phyloP scores from a whole-genome alignment of 1,140 invertebrate species.

The Cherax quadricarinatus region DNA sequence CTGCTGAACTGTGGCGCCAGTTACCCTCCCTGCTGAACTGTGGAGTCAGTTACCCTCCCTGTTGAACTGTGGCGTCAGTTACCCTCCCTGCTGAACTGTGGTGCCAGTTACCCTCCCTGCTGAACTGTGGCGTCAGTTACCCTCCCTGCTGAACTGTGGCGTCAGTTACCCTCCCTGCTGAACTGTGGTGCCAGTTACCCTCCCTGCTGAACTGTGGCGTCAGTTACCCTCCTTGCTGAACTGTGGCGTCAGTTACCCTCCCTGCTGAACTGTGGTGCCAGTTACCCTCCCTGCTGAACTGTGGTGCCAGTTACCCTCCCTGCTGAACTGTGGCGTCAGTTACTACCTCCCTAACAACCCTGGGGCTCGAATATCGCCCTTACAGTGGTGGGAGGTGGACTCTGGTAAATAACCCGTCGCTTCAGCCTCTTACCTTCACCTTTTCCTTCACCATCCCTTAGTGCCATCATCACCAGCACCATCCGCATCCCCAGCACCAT shows the following conservation, averaged over 20 bases:
- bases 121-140: not conserved
- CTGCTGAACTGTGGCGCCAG: too few species aligned
- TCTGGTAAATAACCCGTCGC: too few species aligned
- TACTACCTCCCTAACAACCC: not conserved
- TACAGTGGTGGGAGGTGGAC: not conserved
- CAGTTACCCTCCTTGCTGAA: slow-evolving; percentile 27
- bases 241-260: not conserved
- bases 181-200: slow-evolving; percentile 6
- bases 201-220: not conserved
- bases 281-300: slow-evolving; percentile 18
- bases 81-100: too few species aligned
- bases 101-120: not conserved
- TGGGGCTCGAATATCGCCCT: not conserved
- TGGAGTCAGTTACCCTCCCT: too few species aligned
- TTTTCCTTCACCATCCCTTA: too few species aligned
- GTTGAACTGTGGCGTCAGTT: too few species aligned
- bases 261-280: not conserved
- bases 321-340: slow-evolving; percentile 40
- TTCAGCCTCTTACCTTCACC: too few species aligned
- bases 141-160: too few species aligned
- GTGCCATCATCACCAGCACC: too few species aligned
- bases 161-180: not conserved
- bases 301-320: slow-evolving; percentile 7
- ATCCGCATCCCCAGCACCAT: too few species aligned
- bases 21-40: too few species aligned